Percentiles rank a stretch among this genome's conserved stretches.
These are phyloP conservation scores for Pachypsylla venusta DNA, from an alignment of 1,140 invertebrate genomes.

Conservation along the genomic window DNA sequence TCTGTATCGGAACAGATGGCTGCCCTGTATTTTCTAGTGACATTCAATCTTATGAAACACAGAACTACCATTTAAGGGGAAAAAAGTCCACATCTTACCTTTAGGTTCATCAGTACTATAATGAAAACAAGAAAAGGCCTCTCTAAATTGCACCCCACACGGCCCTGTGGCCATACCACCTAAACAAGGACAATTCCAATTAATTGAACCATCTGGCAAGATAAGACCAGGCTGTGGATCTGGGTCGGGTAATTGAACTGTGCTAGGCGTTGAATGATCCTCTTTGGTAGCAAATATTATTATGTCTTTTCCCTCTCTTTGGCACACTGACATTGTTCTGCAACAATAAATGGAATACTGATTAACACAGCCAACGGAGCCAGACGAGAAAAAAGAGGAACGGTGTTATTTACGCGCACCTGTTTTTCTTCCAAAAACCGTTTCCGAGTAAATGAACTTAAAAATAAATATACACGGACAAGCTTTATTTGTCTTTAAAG, in stretches of 20 bases:
- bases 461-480: too few relatives aligned
- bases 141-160: constrained; percentile 79
- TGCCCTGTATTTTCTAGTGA: too few relatives aligned
- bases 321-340: constrained; percentile 33
- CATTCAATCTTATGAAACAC: too few relatives aligned
- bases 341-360: background rate
- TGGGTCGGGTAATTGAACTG: constrained; percentile 49
- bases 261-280: constrained; percentile 56
- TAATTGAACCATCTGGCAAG: constrained; percentile 75
- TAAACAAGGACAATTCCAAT: constrained; percentile 93
- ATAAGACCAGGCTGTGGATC: constrained; percentile 66
- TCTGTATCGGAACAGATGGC: too few relatives aligned
- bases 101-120: constrained; percentile 49
- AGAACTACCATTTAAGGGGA: constrained; percentile 16
- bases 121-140: constrained; percentile 91
- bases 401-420: too few relatives aligned
- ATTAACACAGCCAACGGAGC: background rate
- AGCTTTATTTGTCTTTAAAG: too few relatives aligned
- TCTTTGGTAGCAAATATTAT: constrained; percentile 71
- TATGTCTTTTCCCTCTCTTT: constrained; percentile 55
- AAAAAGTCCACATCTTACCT: constrained; percentile 27
- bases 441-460: too few relatives aligned
- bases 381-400: background rate
- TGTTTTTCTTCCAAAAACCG: too few relatives aligned
- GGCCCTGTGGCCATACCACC: constrained; percentile 92